Conservation (phyloP, 2,888 invertebrate genomes). For the Dynastes tityus region DNA sequence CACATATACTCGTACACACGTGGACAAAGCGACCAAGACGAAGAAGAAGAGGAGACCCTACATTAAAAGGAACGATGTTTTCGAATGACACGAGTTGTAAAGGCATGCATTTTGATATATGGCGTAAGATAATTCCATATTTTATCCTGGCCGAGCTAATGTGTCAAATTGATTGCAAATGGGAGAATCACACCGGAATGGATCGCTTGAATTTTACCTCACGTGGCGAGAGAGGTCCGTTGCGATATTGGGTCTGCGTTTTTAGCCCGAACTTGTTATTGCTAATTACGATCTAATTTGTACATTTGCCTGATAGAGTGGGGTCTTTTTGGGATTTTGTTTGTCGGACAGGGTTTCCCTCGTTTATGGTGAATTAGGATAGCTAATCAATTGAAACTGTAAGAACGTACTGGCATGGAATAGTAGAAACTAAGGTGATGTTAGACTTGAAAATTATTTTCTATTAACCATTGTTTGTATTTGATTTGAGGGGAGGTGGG, state of each 20-base stretch:
- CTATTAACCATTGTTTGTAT: too few species aligned
- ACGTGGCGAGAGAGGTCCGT: slow-evolving; percentile 42
- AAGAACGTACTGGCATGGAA: too few species aligned
- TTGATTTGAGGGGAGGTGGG: too few species aligned
- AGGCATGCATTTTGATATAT: slow-evolving; percentile 55
- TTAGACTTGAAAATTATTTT: too few species aligned
- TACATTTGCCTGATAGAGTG: not conserved
- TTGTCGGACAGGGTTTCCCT: too few species aligned
- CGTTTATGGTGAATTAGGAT: too few species aligned
- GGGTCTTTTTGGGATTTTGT: not conserved
- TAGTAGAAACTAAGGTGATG: too few species aligned
- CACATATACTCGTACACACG: not conserved
- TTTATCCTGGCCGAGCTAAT: slow-evolving; percentile 53
- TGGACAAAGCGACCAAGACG: slow-evolving; percentile 3
- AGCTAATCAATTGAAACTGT: too few species aligned
- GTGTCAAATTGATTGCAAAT: slow-evolving; percentile 56
- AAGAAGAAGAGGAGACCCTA: not conserved
- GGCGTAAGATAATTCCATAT: slow-evolving; percentile 52
- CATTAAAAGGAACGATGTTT: slow-evolving; percentile 25
- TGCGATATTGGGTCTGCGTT: not conserved
- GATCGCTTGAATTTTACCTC: slow-evolving; percentile 47
- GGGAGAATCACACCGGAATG: slow-evolving; percentile 41
- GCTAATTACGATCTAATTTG: slow-evolving; percentile 41
- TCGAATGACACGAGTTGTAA: slow-evolving; percentile 30
- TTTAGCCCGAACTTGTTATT: slow-evolving; percentile 21